These are phyloP conservation scores for Anabas testudineus DNA, from an alignment of 2,797 vertebrate genomes.

Conservation along the genomic window DNA sequence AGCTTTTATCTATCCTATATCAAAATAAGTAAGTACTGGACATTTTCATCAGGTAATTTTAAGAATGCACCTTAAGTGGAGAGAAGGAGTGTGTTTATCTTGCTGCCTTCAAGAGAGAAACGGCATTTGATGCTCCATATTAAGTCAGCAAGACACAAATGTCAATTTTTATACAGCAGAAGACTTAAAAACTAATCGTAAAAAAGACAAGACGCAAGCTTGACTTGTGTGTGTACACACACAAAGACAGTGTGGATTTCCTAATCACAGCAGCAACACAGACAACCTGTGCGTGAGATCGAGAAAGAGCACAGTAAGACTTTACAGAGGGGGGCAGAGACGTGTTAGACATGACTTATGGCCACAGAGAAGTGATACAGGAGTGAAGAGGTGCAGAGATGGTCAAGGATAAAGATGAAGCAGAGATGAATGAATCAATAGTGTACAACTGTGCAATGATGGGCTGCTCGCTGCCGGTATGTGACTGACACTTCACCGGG, in stretches of 20 bases:
- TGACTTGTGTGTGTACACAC: conserved; percentile 10
- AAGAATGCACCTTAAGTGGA: neutral
- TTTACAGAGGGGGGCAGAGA: neutral
- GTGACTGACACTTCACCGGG: conserved; percentile 76
- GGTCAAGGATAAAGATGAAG: conserved; percentile 51
- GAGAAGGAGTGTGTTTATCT: neutral
- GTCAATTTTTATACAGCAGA: conserved; percentile 63
- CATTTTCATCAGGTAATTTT: neutral
- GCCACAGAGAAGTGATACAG: conserved; percentile 28
- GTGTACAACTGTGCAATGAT: conserved; percentile 54
- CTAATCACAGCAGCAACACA: conserved; percentile 19
- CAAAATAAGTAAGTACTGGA: conserved; percentile 32
- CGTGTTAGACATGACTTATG: conserved; percentile 32
- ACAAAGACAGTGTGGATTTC: conserved; percentile 16
- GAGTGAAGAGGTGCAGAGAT: conserved; percentile 35
- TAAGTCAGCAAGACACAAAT: conserved; percentile 63
- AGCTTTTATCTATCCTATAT: conserved; percentile 34
- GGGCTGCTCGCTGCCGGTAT: conserved; percentile 40
- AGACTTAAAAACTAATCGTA: conserved; percentile 34
- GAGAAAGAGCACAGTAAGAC: conserved; percentile 8
- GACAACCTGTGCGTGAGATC: conserved; percentile 17
- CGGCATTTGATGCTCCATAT: conserved; percentile 37
- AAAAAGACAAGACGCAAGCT: conserved; percentile 16
- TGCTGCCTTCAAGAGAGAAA: conserved; percentile 23
- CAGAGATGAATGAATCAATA: conserved; percentile 75